These are phyloP conservation scores for Hippotragus niger DNA, from an alignment of 2,113 vertebrate genomes.

Conservation along the genomic window DNA sequence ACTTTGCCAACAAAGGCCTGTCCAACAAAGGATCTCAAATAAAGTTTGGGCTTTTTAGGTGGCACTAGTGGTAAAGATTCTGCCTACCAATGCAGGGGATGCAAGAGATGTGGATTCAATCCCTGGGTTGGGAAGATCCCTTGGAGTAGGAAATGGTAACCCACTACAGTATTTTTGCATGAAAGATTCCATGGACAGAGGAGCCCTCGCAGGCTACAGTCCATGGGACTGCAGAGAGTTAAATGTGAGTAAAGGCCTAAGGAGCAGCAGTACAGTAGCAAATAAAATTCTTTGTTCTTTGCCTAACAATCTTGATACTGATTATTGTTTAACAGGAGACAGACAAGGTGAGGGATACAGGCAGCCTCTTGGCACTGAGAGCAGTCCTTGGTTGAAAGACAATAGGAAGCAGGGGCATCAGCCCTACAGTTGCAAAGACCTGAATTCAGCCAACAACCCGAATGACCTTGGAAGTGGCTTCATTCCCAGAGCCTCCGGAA, in stretches of 20 bases:
- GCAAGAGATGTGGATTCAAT: accelerated
- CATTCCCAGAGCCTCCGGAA: not conserved
- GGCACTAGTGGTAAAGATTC: not conserved
- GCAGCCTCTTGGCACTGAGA: not conserved
- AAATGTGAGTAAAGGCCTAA: not conserved
- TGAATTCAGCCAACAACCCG: not conserved
- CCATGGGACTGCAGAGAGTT: not conserved
- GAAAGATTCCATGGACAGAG: not conserved
- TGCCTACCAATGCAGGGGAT: not conserved
- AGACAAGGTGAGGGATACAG: not conserved
- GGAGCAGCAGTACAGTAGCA: not conserved
- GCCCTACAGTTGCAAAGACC: not conserved
- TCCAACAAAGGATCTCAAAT: not conserved
- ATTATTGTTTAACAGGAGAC: not conserved
- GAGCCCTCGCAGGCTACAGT: not conserved
- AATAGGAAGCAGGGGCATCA: not conserved
- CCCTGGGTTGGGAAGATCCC: not conserved
- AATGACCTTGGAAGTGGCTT: not conserved
- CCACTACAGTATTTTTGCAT: not conserved
- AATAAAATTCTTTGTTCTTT: not conserved
- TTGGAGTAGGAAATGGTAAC: not conserved
- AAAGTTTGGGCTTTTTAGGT: not conserved
- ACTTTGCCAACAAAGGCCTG: not conserved
- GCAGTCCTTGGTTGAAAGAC: not conserved
- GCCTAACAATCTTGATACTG: not conserved